Evolutionary conservation across 2,888 invertebrate genomes (phyloP).

Genomic region (Dryococelus australis): DNA sequence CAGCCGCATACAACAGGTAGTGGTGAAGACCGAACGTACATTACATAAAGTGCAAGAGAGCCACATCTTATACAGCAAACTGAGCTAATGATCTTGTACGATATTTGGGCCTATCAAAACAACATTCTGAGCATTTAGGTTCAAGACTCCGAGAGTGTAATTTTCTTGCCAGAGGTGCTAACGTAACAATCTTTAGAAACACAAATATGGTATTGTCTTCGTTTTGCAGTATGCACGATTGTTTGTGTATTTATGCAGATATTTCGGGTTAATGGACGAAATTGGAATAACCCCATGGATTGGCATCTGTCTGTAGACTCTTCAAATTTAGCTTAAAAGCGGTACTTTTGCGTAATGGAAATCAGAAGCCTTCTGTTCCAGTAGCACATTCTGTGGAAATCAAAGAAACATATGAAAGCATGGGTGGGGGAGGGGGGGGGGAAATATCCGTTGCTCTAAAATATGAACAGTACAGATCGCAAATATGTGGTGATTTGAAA

Average conservation of each 20-base stretch:
- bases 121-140: not conserved
- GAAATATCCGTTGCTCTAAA: not conserved
- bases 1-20: not conserved
- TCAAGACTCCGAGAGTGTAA: not conserved
- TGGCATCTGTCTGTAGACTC: not conserved
- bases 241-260: not conserved
- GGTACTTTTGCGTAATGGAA: not conserved
- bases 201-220: not conserved
- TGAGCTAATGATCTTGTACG: not conserved
- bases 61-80: not conserved
- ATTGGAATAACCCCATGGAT: not conserved
- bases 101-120: not conserved
- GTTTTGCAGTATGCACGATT: not conserved
- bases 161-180: too few species aligned
- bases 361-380: conserved; percentile 2
- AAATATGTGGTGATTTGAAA: conserved; percentile 11
- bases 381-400: conserved; percentile 11
- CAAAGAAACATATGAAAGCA: conserved; percentile 17
- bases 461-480: not conserved
- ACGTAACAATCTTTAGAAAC: not conserved
- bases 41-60: not conserved
- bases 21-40: not conserved
- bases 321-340: not conserved
- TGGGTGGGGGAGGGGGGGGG: too few species aligned
- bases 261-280: not conserved